phyloP scores from a whole-genome alignment of 2,797 vertebrate species.

The Hyperoplus lanceolatus region DNA sequence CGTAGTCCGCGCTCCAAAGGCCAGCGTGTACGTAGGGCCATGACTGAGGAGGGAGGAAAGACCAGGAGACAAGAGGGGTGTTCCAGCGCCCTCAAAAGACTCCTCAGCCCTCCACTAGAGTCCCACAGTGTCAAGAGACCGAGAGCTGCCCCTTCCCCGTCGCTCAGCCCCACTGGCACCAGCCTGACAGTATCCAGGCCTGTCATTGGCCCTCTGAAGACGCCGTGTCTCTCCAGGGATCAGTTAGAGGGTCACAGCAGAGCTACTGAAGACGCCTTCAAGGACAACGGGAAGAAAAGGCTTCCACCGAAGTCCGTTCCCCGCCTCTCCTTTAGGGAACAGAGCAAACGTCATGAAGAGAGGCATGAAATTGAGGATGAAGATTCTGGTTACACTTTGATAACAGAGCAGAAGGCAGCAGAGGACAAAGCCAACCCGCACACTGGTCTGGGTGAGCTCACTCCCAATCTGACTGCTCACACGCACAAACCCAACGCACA shows the following conservation, averaged over 20 bases:
- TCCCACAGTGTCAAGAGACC: slow-evolving; percentile 71
- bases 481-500: background rate
- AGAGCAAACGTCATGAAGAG: slow-evolving; percentile 15
- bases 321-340: background rate
- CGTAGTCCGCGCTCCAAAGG: slow-evolving; percentile 67
- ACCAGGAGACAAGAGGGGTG: slow-evolving; percentile 10
- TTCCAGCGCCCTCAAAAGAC: slow-evolving; percentile 75
- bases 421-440: slow-evolving; percentile 22
- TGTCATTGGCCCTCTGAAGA: slow-evolving; percentile 16
- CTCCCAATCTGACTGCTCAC: background rate
- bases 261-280: background rate
- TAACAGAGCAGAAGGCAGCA: slow-evolving; percentile 50
- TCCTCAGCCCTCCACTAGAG: slow-evolving; percentile 72
- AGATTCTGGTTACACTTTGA: slow-evolving; percentile 53
- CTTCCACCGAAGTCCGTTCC: slow-evolving; percentile 29
- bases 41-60: slow-evolving; percentile 14
- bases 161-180: background rate
- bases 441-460: background rate
- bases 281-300: slow-evolving; percentile 23
- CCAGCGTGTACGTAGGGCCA: slow-evolving; percentile 30
- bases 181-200: slow-evolving; percentile 13
- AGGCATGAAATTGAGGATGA: background rate
- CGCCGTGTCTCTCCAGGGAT: background rate
- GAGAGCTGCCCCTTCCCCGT: slow-evolving; percentile 39
- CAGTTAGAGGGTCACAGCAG: background rate